These are phyloP conservation scores for Himantopus leucocephalus DNA, from an alignment of 2,113 vertebrate species.

Conservation along the genomic window DNA sequence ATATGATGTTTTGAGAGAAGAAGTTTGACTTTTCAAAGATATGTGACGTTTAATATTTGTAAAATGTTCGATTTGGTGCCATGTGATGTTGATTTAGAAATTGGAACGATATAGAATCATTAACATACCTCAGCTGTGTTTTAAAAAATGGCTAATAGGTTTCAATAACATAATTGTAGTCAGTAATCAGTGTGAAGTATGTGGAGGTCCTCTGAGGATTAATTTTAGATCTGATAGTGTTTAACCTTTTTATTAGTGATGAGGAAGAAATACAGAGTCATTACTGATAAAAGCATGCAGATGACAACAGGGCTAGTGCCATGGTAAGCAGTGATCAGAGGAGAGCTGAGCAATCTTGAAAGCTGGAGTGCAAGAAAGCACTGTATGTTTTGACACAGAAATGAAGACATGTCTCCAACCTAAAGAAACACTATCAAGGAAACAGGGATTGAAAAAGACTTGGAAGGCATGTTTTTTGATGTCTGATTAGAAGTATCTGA, in stretches of 20 bases:
- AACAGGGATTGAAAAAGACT: background rate
- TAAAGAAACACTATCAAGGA: background rate
- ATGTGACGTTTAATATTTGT: background rate
- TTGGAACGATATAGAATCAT: background rate
- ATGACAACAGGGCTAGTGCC: background rate
- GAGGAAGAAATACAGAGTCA: background rate
- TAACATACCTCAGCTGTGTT: background rate
- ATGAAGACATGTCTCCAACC: background rate
- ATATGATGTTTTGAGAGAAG: background rate
- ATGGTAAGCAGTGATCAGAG: background rate
- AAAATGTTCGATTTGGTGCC: background rate
- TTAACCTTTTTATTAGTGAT: conserved; percentile 39
- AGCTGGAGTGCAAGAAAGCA: background rate
- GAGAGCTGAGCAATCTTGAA: background rate
- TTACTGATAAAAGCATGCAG: background rate
- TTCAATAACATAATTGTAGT: background rate
- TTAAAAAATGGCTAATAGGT: background rate
- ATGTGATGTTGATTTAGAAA: background rate
- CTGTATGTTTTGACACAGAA: background rate
- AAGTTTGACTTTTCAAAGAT: background rate
- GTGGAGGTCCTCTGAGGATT: background rate
- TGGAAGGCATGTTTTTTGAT: background rate
- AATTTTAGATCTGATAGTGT: background rate
- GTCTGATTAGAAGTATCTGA: background rate
- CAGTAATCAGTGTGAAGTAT: background rate